Evolutionary conservation across 2,113 vertebrate species (phyloP).

Genomic region (Charina bottae): DNA sequence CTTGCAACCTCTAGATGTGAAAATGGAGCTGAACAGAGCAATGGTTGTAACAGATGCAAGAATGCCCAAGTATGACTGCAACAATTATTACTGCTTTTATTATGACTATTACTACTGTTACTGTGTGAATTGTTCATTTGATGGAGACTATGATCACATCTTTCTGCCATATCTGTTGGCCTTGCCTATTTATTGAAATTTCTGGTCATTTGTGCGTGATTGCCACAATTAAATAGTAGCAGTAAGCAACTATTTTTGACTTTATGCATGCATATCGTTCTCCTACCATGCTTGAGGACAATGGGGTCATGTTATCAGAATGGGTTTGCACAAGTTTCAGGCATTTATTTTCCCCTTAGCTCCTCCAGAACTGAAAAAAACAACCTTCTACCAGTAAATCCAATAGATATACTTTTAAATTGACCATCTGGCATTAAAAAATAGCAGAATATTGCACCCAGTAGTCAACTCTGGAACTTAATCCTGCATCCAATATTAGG

Average conservation of each 20-base stretch:
- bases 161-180: background rate
- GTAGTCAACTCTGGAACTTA: background rate
- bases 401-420: background rate
- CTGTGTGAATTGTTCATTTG: conserved; percentile 16
- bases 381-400: background rate
- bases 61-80: conserved; percentile 89
- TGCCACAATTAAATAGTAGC: too few relatives aligned
- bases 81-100: background rate
- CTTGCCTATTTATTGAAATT: too few relatives aligned
- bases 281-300: too few relatives aligned
- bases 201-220: too few relatives aligned
- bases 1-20: conserved; percentile 91
- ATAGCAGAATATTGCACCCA: background rate
- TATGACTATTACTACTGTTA: background rate
- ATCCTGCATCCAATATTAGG: background rate
- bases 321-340: too few relatives aligned
- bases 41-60: conserved; percentile 93
- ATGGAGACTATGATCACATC: background rate
- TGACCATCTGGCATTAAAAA: background rate
- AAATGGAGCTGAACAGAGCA: conserved; percentile 88
- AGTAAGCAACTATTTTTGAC: too few relatives aligned
- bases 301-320: too few relatives aligned
- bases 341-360: too few relatives aligned
- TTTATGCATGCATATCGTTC: too few relatives aligned
- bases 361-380: too few relatives aligned